These are phyloP conservation scores for Listronotus bonariensis DNA, from an alignment of 1,140 invertebrate species.

Conservation along the genomic window DNA sequence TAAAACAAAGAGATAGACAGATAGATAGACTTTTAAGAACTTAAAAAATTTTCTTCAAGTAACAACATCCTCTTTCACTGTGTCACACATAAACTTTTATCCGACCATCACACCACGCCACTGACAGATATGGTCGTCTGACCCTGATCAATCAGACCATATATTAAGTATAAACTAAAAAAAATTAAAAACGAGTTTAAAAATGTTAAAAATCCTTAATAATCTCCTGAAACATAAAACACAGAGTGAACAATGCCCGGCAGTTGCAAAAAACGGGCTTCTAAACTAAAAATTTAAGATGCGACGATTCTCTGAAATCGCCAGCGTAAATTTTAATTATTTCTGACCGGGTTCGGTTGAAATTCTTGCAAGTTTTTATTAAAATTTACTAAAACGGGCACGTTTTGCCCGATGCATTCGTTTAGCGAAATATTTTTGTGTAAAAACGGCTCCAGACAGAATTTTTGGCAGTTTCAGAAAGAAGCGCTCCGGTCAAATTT, in stretches of 20 bases:
- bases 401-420: constrained; percentile 42
- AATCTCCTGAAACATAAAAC: constrained; percentile 31
- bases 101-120: too few species aligned
- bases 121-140: too few species aligned
- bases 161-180: too few species aligned
- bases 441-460: constrained; percentile 48
- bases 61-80: too few species aligned
- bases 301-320: constrained; percentile 35
- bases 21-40: too few species aligned
- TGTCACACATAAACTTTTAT: too few species aligned
- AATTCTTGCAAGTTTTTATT: constrained; percentile 47
- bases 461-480: constrained; percentile 47
- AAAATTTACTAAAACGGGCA: constrained; percentile 47
- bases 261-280: constrained; percentile 25
- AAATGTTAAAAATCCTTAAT: constrained; percentile 33
- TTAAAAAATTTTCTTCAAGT: too few species aligned
- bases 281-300: constrained; percentile 33
- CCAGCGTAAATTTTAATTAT: constrained; percentile 44
- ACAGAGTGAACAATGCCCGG: constrained; percentile 23
- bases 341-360: constrained; percentile 32
- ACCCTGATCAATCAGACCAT: too few species aligned
- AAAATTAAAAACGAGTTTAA: constrained; percentile 23
- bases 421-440: constrained; percentile 48
- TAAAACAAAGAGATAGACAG: too few species aligned
- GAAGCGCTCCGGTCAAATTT: neutral